Conservation (phyloP, 2,113 vertebrate genomes). For the Istiophorus platypterus region DNA sequence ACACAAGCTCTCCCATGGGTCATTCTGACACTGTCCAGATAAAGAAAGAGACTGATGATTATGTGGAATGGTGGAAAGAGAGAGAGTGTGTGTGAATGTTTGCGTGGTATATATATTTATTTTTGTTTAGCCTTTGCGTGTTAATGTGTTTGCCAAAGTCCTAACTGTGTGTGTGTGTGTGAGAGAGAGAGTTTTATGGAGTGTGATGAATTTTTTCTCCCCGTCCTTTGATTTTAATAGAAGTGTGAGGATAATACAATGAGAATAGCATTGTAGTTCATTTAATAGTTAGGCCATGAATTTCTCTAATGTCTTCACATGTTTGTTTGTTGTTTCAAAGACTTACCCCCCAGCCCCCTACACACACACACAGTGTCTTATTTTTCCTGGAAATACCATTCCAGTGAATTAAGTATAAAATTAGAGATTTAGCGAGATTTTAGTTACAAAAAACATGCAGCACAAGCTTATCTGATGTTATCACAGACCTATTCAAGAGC, state of each 20-base stretch:
- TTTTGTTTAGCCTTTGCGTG: conserved; percentile 68
- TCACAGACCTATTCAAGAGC: background rate
- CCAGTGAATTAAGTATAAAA: background rate
- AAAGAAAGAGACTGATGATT: conserved; percentile 77
- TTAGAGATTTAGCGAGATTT: conserved; percentile 1
- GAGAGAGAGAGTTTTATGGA: conserved; percentile 17
- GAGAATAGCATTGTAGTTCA: background rate
- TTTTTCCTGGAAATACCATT: background rate
- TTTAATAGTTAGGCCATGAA: background rate
- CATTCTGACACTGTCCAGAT: conserved; percentile 86
- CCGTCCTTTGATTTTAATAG: conserved; percentile 5
- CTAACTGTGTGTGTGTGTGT: conserved; percentile 25
- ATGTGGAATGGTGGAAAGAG: conserved; percentile 62
- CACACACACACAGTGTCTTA: background rate
- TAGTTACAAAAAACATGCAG: background rate
- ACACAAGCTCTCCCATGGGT: conserved; percentile 75
- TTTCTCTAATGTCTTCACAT: background rate
- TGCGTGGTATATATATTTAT: conserved; percentile 69
- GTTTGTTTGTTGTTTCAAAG: background rate
- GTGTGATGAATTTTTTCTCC: conserved; percentile 26
- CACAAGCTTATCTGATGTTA: background rate
- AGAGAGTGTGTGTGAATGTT: conserved; percentile 31
- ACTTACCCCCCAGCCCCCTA: background rate
- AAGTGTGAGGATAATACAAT: background rate
- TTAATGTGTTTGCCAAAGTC: conserved; percentile 67